phyloP scores from a whole-genome alignment of 1,140 invertebrate species.

The Temnothorax longispinosus region DNA sequence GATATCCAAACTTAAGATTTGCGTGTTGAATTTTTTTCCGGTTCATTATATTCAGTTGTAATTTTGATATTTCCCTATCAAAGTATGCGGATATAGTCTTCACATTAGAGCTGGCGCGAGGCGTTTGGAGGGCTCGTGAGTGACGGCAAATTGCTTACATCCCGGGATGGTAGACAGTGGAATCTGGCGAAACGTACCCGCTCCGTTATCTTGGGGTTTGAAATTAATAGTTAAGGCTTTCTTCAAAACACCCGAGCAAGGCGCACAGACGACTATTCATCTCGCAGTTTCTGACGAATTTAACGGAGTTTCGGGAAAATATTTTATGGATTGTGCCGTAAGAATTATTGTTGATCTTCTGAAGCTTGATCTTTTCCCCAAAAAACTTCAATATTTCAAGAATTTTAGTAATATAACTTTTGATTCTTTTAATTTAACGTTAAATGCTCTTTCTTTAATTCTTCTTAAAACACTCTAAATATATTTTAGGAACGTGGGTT shows the following conservation, averaged over 20 bases:
- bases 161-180: conserved; percentile 95
- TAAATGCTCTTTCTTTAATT: neutral
- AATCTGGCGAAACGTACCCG: conserved; percentile 92
- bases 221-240: conserved; percentile 89
- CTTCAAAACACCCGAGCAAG: conserved; percentile 91
- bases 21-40: conserved; percentile 21
- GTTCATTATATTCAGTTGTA: conserved; percentile 55
- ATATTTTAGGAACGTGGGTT: conserved; percentile 85
- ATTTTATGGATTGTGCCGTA: conserved; percentile 93
- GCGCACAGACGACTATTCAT: conserved; percentile 93
- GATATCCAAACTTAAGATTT: conserved; percentile 27
- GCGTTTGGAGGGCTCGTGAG: conserved; percentile 91
- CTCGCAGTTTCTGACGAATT: conserved; percentile 92
- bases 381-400: neutral
- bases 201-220: conserved; percentile 89
- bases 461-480: neutral
- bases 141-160: conserved; percentile 94
- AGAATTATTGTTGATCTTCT: conserved; percentile 68
- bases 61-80: conserved; percentile 83
- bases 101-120: conserved; percentile 92
- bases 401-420: neutral
- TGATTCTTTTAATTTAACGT: neutral
- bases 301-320: conserved; percentile 91
- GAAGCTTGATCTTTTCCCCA: neutral
- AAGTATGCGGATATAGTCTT: conserved; percentile 97